Evolutionary conservation across 2,888 invertebrate species (phyloP), one percentile per base, ranked within the genome.

Genomic region (Serrognathus titanus): DNA sequence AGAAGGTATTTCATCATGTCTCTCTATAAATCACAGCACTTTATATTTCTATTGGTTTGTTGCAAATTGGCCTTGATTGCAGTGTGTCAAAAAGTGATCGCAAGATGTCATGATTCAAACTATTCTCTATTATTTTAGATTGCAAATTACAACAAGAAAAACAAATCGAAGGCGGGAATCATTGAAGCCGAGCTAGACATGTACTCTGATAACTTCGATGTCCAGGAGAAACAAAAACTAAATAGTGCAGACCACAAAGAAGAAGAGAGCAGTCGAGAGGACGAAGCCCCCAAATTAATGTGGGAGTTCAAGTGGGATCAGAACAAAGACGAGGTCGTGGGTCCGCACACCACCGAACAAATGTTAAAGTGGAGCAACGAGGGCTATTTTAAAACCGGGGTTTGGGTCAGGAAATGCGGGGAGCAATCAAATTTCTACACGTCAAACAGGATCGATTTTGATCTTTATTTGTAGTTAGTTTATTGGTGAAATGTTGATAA

Each of bases 291-390:
- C 59, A 79, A 80, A 67, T 80, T 92, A 0, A 83, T 81, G 76
- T 97, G 97, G 97, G 94, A 96, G 75, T 93, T 92, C 69, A 95
- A 94, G 78, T 92, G 92, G 92, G 86, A 86, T 49, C 87, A 92
- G 68, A 84, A 87, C 47, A 85, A 86, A 60, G 85, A 85, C 1
- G 85, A 90, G 70, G 77, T 92, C 48, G 86, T 90, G 65, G 97
- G 97, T 0, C 97, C 97, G 0, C 91, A 89, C 74, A 82, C 86
- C 2, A 90, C 90, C 13, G 80, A 86, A 57, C 90, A 96, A 80
- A 97, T 97, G 97, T 82, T 89, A n/a, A 85, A 89, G 56, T 96
- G 94, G 94, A 83, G 87, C 1, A 84, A 86, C 57, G 90, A 92
- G 61, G 93, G 93, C 1, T 86, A 91, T 71, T 97, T 95, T 73